Conservation (phyloP, 2,888 invertebrate genomes). For the Sipha maydis region DNA sequence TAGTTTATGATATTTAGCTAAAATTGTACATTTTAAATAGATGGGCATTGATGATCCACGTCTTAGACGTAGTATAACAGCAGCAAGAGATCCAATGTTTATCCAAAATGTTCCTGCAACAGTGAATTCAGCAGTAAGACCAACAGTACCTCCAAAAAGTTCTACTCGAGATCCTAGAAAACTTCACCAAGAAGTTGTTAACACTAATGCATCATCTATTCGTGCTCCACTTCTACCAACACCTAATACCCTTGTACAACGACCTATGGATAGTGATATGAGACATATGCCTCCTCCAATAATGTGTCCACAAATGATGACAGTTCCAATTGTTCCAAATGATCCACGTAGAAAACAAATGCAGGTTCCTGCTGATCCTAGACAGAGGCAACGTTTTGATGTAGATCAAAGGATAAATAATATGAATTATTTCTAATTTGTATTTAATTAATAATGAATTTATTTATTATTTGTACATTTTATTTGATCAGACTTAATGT, state of each 20-base stretch:
- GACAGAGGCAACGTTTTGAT: conserved; percentile 51
- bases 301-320: conserved; percentile 60
- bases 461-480: neutral
- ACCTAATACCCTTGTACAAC: conserved; percentile 20
- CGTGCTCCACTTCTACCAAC: conserved; percentile 41
- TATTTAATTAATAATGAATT: neutral
- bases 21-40: conserved; percentile 25
- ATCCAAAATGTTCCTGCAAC: conserved; percentile 1
- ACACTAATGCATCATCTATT: neutral
- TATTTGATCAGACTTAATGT: conserved; percentile 12
- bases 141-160: conserved; percentile 38
- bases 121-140: conserved; percentile 23
- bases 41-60: conserved; percentile 58
- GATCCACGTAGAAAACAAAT: conserved; percentile 51
- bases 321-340: conserved; percentile 46
- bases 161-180: conserved; percentile 57
- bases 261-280: conserved; percentile 63
- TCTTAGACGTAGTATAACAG: conserved; percentile 55
- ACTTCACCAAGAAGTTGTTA: conserved; percentile 48
- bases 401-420: conserved; percentile 59
- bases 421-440: conserved; percentile 53
- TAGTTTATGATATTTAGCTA: neutral
- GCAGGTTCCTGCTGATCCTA: conserved; percentile 48
- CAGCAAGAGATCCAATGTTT: conserved; percentile 53
- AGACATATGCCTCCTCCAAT: conserved; percentile 63